Base-by-base conservation (phyloP, 2,888 invertebrate genomes). In the Drosophila neutralis region DNA sequence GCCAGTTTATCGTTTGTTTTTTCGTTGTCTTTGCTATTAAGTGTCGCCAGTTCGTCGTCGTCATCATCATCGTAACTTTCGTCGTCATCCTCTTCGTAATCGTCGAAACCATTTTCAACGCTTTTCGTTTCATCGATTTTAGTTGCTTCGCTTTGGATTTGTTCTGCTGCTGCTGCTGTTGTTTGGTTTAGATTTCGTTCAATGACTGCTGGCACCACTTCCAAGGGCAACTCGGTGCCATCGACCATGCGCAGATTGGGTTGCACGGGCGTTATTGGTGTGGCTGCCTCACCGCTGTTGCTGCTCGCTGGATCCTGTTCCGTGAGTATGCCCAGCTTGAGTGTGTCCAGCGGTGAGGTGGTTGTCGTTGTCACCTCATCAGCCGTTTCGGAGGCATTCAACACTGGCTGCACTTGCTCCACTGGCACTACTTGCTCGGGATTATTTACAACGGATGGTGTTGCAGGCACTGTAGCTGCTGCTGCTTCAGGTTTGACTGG, bases 151-250 rank as follows among this genome's bases (percentile, higher is more conserved):
- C 38, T 13, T 51, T 35, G 53, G 45, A 24, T 38, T 56, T 56
- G 40, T 2, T 45, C 29, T 31, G 31, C 49, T 27, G 49, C 7
- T 53, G 54, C 61, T 56, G 56, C 61, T 42, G 51, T 24, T 13
- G 57, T 57, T 42, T 57, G 45, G 36, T 79, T 79, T 11, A 18
- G 61, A 31, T 11, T 60, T 1, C 62, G 65, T 38, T 83, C 81
- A 2, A 73, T 48, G 8, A 59, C 56, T 13, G 70, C 76, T 18
- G 75, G 51, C 42, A 83, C 52, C 4, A 59, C 65, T 40, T 83
- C 69, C 36, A 75, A 27, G 5, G 90, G 85, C 66, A 96, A 93
- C 29, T 95, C 95, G 15, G 96, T 96, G 18, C 96, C 96, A 91
- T 96, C 96, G 78, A 96, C 92, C 33, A 96, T 93, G 76, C 94